phyloP scores from a whole-genome alignment of 2,888 invertebrate genomes.

The Leucoma salicis region DNA sequence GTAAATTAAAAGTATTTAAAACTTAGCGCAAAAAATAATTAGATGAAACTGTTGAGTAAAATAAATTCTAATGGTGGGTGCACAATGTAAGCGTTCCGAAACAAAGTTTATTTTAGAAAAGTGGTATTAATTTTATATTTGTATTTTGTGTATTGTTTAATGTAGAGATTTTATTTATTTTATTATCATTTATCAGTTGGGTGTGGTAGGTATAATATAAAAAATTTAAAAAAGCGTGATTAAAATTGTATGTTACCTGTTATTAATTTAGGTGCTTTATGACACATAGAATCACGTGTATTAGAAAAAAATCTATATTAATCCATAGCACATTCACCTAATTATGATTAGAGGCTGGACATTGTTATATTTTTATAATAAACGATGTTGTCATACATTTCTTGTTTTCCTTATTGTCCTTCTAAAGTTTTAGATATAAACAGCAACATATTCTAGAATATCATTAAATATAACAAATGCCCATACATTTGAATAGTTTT shows the following conservation, averaged over 20 bases:
- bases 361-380: slow-evolving; percentile 67
- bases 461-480: too few species aligned
- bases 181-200: not conserved
- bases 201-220: not conserved
- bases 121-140: not conserved
- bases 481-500: too few species aligned
- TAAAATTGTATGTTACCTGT: not conserved
- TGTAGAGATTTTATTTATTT: not conserved
- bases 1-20: too few species aligned
- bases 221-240: not conserved
- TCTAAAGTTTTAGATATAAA: too few species aligned
- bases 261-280: too few species aligned
- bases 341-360: slow-evolving; percentile 22
- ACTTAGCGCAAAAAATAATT: not conserved
- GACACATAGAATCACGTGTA: too few species aligned
- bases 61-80: not conserved
- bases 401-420: slow-evolving; percentile 6
- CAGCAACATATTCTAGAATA: too few species aligned
- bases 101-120: not conserved
- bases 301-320: too few species aligned
- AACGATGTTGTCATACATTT: slow-evolving; percentile 34
- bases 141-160: not conserved
- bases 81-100: not conserved
- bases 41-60: not conserved
- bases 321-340: slow-evolving; percentile 16